Base-by-base conservation (phyloP, 2,888 invertebrate genomes). In the Andrena fulva region DNA sequence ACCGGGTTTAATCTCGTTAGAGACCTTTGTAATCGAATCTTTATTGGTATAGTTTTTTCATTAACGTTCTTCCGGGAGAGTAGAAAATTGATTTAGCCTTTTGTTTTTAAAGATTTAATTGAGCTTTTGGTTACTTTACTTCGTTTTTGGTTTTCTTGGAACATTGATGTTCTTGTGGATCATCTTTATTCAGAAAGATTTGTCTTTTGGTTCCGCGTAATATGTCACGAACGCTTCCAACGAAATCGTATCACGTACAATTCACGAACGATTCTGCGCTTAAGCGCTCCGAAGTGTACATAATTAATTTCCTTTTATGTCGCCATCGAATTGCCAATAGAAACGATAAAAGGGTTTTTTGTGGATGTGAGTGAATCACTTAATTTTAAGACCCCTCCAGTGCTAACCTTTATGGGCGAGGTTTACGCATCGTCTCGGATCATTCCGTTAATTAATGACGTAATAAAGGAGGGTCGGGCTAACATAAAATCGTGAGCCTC, bases 361-460 rank as follows among this genome's bases (percentile, higher is more conserved):
- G 63, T 54, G 48, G 64, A 29, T 27, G 31, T 33, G 69, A 66
- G 66, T 64, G 79, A 79, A 71, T 83, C 84, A 76, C 31, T 84
- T 84, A 72, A 76, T 79, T 72, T 72, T 67, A 73, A 60, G 75
- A 66, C 20, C 56, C 59, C 48, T 48, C 59, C 56, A 20, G 62
- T 59, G 60, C 59, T 76, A 84, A 83, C 83, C 66, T 87, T 87
- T 85, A 87, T 70, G 54, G 24, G 59, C 77, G 54, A 73, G 81
- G 76, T 87, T 86, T 87, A 80, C 85, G 80, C 68, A 84, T 66
- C 67, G 60, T 68, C 73, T 85, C 77, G 42, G 73, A 83, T 87
- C 81, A 85, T 85, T 79, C 77, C 33, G 69, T 77, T 85, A 87
- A 86, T 86, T 86, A 86, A 86, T 82, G 79, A 73, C 75, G 60